Evolutionary conservation across 2,888 invertebrate genomes (phyloP).

Genomic region (Seladonia tumulorum): DNA sequence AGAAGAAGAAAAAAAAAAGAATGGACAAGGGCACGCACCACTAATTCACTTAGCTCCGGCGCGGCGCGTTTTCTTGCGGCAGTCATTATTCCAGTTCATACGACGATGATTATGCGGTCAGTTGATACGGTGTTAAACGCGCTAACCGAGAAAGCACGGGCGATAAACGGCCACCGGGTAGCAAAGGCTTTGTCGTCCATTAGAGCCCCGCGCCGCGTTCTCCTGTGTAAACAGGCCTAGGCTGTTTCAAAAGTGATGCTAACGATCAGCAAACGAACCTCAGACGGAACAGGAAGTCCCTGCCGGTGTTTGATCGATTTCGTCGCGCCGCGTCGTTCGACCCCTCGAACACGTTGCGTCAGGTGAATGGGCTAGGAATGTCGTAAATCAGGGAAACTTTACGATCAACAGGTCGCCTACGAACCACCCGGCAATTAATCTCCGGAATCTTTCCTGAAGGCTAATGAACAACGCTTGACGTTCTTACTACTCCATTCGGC

Average conservation of each 20-base stretch:
- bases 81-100: constrained; percentile 65
- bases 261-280: constrained; percentile 59
- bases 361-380: background rate
- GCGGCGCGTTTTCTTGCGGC: constrained; percentile 63
- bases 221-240: constrained; percentile 45
- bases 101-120: constrained; percentile 73
- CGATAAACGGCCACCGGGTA: constrained; percentile 71
- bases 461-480: background rate
- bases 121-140: constrained; percentile 75
- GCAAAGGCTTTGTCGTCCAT: constrained; percentile 62
- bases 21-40: constrained; percentile 63
- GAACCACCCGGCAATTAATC: constrained; percentile 1
- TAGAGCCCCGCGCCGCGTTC: constrained; percentile 58
- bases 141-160: constrained; percentile 70
- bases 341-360: background rate
- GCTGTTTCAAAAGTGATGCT: constrained; percentile 52
- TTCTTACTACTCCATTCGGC: background rate
- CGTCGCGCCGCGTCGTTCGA: background rate
- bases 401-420: constrained; percentile 13
- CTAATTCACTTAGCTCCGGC: constrained; percentile 73
- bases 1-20: constrained; percentile 37
- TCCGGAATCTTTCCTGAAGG: background rate
- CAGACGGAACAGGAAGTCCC: constrained; percentile 28
- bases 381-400: constrained; percentile 18
- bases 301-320: constrained; percentile 5